These are phyloP conservation scores for Brachypodius melanocephalos DNA, from an alignment of 2,113 vertebrate genomes.

Conservation along the genomic window DNA sequence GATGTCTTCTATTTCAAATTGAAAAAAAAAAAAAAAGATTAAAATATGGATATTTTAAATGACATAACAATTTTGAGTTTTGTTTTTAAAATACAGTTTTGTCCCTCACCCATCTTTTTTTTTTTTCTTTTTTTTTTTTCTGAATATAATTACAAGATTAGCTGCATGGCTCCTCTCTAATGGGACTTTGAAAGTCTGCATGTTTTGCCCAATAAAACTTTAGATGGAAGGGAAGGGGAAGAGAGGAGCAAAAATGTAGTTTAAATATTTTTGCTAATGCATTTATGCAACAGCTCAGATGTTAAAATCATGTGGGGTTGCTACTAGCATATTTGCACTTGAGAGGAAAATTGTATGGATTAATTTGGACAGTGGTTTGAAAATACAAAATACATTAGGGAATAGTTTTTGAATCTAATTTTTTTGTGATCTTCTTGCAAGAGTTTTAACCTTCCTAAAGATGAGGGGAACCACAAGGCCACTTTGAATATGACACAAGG, in stretches of 20 bases:
- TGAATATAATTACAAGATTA: not conserved
- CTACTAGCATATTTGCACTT: not conserved
- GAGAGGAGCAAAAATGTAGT: not conserved
- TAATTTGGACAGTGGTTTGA: not conserved
- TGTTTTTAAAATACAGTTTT: not conserved
- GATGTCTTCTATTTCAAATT: not conserved
- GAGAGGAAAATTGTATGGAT: not conserved
- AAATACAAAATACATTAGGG: not conserved
- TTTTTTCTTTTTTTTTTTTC: not conserved
- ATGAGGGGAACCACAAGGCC: not conserved
- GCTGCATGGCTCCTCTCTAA: not conserved
- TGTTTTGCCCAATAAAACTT: not conserved
- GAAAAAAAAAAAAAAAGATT: not conserved
- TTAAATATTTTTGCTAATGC: not conserved
- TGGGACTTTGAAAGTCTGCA: not conserved
- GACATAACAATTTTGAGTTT: not conserved
- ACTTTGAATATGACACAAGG: not conserved
- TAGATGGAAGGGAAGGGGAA: not conserved
- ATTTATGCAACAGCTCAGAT: not conserved
- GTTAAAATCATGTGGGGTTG: not conserved
- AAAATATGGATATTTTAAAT: not conserved
- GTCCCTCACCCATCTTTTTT: rapidly evolving
- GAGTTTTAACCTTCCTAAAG: not conserved
- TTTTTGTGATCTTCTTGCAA: not conserved
- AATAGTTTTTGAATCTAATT: not conserved